Conservation (phyloP, 2,888 invertebrate genomes). For the Macrophya alboannulata region DNA sequence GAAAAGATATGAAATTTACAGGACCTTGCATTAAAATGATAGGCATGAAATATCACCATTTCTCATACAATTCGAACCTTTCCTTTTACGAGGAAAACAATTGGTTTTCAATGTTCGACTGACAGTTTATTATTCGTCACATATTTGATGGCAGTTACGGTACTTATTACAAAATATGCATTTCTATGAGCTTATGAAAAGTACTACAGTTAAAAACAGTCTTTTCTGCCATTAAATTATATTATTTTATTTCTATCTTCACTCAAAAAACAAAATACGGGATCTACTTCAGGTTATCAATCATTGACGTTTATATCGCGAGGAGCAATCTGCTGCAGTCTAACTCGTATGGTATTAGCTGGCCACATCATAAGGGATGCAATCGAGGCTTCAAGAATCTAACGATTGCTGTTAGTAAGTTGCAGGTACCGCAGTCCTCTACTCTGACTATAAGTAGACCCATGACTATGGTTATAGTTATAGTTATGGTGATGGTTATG, state of each 20-base stretch:
- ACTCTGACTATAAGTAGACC: not conserved
- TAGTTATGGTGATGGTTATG: not conserved
- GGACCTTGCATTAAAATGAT: no score
- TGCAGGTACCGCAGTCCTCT: not conserved
- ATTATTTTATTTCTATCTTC: no score
- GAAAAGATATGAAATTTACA: not conserved
- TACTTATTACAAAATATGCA: not conserved
- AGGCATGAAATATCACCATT: no score
- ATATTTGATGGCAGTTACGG: not conserved
- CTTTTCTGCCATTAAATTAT: no score
- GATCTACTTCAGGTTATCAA: not conserved
- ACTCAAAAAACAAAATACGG: not conserved
- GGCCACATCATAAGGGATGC: not conserved
- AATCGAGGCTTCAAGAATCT: not conserved
- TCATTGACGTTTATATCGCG: not conserved
- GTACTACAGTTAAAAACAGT: no score
- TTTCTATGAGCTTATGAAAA: not conserved
- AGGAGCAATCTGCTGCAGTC: not conserved
- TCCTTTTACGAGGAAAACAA: no score
- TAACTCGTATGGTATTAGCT: not conserved
- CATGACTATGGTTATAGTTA: slow-evolving; percentile 2
- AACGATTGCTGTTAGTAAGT: not conserved
- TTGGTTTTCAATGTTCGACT: no score
- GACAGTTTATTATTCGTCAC: no score
- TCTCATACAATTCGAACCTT: no score